Evolutionary conservation across 2,113 vertebrate genomes (phyloP).

Genomic region (Cacatua alba): DNA sequence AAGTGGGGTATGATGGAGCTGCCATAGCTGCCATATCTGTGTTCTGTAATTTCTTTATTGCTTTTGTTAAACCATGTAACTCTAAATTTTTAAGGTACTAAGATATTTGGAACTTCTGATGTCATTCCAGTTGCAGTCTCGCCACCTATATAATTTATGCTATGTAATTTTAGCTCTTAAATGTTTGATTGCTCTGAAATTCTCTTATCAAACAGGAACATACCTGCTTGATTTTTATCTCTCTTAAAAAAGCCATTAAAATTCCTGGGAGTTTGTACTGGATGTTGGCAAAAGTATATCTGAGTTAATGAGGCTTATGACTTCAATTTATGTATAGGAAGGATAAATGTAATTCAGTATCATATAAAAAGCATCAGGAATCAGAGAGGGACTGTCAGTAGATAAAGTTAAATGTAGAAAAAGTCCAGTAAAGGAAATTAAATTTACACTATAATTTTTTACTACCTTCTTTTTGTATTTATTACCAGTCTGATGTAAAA

Average conservation of each 20-base stretch:
- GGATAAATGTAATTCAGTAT: neutral
- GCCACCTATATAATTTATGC: neutral
- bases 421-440: neutral
- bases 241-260: neutral
- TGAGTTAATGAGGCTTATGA: constrained; percentile 21
- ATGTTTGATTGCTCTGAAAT: constrained; percentile 21
- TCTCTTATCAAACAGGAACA: neutral
- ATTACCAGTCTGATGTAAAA: neutral
- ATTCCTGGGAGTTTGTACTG: neutral
- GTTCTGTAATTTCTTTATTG: neutral
- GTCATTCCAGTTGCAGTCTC: neutral
- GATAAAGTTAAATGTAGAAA: constrained; percentile 19
- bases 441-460: neutral
- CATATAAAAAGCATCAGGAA: neutral
- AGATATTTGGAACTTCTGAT: neutral
- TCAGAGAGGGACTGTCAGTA: neutral
- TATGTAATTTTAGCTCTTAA: neutral
- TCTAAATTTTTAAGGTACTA: neutral
- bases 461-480: neutral
- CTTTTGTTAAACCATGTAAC: neutral
- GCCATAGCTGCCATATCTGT: neutral
- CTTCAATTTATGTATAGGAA: constrained; percentile 8
- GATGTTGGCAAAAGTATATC: neutral
- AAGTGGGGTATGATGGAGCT: neutral
- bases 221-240: constrained; percentile 1